phyloP scores from a whole-genome alignment of 2,888 invertebrate genomes.

The Mesorhabditis belari region DNA sequence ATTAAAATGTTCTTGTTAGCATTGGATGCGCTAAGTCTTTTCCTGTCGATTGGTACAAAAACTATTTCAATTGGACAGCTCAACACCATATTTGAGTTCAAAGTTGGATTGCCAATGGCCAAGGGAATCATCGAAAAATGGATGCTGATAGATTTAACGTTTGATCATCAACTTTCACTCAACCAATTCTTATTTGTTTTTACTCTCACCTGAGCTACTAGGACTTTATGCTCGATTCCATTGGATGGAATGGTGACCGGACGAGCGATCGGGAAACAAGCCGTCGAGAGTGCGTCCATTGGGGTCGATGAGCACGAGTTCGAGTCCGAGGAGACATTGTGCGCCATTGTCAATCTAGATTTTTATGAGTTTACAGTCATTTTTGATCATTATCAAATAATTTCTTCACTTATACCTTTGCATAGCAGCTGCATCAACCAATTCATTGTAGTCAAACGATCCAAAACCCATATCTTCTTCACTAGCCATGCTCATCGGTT shows the following conservation, averaged over 20 bases:
- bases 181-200: neutral
- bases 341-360: neutral
- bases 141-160: too few species aligned
- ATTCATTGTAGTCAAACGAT: constrained; percentile 49
- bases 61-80: too few species aligned
- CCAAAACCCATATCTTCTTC: constrained; percentile 52
- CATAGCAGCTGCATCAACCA: constrained; percentile 27
- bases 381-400: too few species aligned
- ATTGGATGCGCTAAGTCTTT: too few species aligned
- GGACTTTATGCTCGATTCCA: constrained; percentile 52
- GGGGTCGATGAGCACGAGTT: neutral
- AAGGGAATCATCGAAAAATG: too few species aligned
- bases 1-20: too few species aligned
- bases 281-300: constrained; percentile 52
- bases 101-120: too few species aligned
- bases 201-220: constrained; percentile 21
- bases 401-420: too few species aligned
- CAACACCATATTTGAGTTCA: too few species aligned
- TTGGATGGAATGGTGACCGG: constrained; percentile 54
- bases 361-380: too few species aligned
- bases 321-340: neutral
- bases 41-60: too few species aligned
- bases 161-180: too few species aligned
- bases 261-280: constrained; percentile 54
- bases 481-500: constrained; percentile 26